Base-by-base conservation (phyloP, 2,888 invertebrate genomes). In the Vanessa cardui region DNA sequence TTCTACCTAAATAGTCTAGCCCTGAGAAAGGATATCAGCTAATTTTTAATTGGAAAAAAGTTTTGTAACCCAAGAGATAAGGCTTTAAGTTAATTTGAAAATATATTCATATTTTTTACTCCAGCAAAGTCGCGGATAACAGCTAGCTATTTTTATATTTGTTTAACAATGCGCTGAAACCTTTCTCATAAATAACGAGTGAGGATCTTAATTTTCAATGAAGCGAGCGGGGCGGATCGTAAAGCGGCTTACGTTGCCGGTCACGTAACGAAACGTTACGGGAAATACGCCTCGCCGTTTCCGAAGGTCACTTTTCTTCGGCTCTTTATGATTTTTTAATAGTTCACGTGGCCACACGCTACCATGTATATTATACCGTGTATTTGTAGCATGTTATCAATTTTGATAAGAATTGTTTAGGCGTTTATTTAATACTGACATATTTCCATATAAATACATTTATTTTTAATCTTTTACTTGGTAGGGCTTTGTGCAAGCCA, bases 201-300 rank as follows among this genome's bases (percentile, higher is more conserved):
- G 45, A 50, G 44, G n/a, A 31, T 50, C 45, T 69, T 45, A 64
- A 64, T 69, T 59, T 71, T 66, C 66, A 71, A 68, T 72, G 62
- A 68, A 64, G 64, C 62, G 58, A 52, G 47, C 58, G 49, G 67
- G 54, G 8, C 15, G 49, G 21, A 31, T 64, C 58, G 74, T 78
- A 74, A 79, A 79, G 67, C 73, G 62, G 75, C 80, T 84, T 80
- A 77, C 73, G 77, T 75, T 79, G 61, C 80, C 69, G 72, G 79
- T 84, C 87, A 86, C 87, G 85, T 82, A 71, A 77, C 71, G 68
- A 70, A 71, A 64, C 64, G 6, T 73, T 76, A 79, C 78, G 82
- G 80, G 76, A 81, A 83, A 80, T 75, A 80, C 78, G 74, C 69
- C 69, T 73, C 73, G 70, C 68, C 64, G 62, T 63, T 71, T 50